These are phyloP conservation scores for Lithobates pipiens DNA, from an alignment of 2,797 vertebrate genomes.

Conservation along the genomic window DNA sequence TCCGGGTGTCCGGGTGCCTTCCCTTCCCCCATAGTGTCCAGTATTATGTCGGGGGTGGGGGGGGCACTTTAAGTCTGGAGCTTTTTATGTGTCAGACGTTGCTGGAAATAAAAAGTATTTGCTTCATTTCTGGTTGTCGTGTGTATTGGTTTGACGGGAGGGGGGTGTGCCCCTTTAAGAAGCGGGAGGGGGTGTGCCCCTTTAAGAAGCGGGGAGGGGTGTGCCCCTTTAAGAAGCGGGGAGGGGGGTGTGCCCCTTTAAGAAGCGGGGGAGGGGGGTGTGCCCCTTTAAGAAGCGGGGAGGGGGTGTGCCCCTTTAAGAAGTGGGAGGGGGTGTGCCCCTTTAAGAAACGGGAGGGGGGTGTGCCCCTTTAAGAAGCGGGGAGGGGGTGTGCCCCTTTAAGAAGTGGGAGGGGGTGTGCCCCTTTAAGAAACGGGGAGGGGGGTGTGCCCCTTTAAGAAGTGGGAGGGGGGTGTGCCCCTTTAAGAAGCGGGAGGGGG, in stretches of 20 bases:
- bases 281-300: not conserved
- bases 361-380: no score
- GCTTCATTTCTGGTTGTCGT: not conserved
- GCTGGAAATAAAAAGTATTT: constrained; percentile 52
- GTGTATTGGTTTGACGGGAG: accelerated
- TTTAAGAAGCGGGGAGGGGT: not conserved
- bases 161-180: not conserved
- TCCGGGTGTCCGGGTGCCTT: not conserved
- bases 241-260: not conserved
- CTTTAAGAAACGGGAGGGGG: not conserved
- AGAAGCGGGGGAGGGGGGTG: not conserved
- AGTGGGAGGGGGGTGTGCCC: no score
- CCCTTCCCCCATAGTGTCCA: not conserved
- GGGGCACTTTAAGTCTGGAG: not conserved
- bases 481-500: not conserved
- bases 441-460: no score
- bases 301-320: not conserved
- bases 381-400: not conserved
- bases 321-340: not conserved
- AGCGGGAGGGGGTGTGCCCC: no score
- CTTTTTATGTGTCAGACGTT: not conserved
- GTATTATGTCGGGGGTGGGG: not conserved
- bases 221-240: not conserved
- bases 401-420: not conserved
- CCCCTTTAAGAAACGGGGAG: not conserved